Percentiles rank a stretch among this genome's conserved stretches.
These are phyloP conservation scores for Calameuta pallipes DNA, from an alignment of 2,888 invertebrate genomes.

Conservation along the genomic window DNA sequence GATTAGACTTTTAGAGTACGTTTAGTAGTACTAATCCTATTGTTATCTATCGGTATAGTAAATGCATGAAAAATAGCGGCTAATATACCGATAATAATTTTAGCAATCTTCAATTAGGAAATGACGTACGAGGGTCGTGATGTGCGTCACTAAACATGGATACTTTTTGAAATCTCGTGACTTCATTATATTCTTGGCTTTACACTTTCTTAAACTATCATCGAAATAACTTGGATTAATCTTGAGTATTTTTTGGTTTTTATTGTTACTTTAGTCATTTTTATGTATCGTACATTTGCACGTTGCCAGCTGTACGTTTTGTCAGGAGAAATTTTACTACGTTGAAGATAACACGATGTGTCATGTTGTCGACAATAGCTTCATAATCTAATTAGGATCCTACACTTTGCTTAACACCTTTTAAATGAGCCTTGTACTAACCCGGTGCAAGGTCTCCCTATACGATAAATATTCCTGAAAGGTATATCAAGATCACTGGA, in stretches of 20 bases:
- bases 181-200: conserved; percentile 40
- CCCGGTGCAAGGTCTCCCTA: background rate
- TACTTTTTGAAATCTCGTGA: background rate
- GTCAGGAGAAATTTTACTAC: background rate
- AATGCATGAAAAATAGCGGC: background rate
- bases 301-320: background rate
- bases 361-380: background rate
- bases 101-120: conserved; percentile 1
- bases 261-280: background rate
- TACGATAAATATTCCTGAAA: background rate
- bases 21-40: background rate
- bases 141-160: conserved; percentile 1
- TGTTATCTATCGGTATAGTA: background rate
- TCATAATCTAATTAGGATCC: background rate
- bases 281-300: background rate
- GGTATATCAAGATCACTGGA: background rate
- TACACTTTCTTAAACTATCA: background rate
- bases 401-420: background rate
- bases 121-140: background rate
- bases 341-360: background rate
- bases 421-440: background rate
- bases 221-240: background rate
- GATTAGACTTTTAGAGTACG: background rate
- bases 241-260: background rate
- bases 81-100: background rate